Conservation (phyloP, 2,888 invertebrate genomes). For the Eustalomyia histrio region DNA sequence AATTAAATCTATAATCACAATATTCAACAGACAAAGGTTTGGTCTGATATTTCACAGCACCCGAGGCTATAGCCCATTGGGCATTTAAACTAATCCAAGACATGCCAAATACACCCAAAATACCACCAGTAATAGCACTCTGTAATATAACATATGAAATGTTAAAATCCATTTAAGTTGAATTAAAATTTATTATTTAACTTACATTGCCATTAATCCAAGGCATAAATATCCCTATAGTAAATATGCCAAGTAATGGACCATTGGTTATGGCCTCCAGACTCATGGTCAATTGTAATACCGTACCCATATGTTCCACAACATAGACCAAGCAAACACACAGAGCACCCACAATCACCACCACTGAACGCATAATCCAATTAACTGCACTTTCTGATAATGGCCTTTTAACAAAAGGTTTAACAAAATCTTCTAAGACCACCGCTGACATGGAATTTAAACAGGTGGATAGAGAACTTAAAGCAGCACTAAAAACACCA, state of each 20-base stretch:
- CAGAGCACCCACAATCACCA: constrained; percentile 84
- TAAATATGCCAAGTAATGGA: constrained; percentile 84
- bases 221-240: constrained; percentile 85
- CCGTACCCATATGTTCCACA: constrained; percentile 88
- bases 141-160: constrained; percentile 68
- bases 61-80: constrained; percentile 83
- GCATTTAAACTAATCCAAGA: constrained; percentile 83
- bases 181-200: not conserved
- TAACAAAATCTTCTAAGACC: constrained; percentile 86
- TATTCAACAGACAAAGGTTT: constrained; percentile 84
- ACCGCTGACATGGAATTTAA: constrained; percentile 89
- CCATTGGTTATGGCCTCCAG: constrained; percentile 86
- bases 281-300: constrained; percentile 84
- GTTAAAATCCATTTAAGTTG: not conserved
- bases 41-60: constrained; percentile 83
- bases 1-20: constrained; percentile 83
- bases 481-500: constrained; percentile 93
- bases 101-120: constrained; percentile 81
- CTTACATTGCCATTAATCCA: constrained; percentile 84
- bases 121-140: constrained; percentile 83
- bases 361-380: constrained; percentile 86
- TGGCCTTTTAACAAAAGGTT: constrained; percentile 82
- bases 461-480: constrained; percentile 89
- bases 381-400: constrained; percentile 81
- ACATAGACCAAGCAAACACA: constrained; percentile 85